Base-by-base conservation (phyloP, 1,140 invertebrate genomes). In the Bradynema listronoti region DNA sequence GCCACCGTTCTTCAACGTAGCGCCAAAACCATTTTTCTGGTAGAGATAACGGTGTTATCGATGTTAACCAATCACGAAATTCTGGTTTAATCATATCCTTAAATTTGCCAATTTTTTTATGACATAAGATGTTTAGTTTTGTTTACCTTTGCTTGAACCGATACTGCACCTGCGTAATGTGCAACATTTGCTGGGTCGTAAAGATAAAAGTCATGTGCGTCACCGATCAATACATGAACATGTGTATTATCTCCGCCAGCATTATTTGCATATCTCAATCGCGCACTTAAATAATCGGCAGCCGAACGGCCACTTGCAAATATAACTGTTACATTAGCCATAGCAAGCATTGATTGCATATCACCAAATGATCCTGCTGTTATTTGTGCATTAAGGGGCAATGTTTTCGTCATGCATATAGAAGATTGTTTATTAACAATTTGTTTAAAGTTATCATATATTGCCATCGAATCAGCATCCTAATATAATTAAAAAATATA, bases 11-110 rank as follows among this genome's bases (percentile, higher is more conserved):
- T 50, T 75, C 73, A 16, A 77, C 70, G 45, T 66, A 62, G 1
- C 60, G 51, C 73, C 73, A 77, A 43, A 59, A 75, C 74, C 74
- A 75, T 3, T 51, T 42, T 41, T 75, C 73, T 16, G 73, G 71
- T 30, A 75, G 56, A 9, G 65, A 60, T 6, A 74, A 53, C 7
- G 73, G 73, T 16, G 73, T 75, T 14, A 72, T 61, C n/a, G 53
- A 34, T 27, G 42, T 27, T 22, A 61, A 43, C 59, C 59, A 61
- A n/a, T 55, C 9, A 25, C 32, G 36, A 4, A 61, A 61, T 24
- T 61, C 59, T 58, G 30, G 4, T 19, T 22, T 34, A 14, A 41
- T 22, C n/a, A 61, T 4, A 45, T 61, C 59, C 58, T 60, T 6
- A 34, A 60, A 57, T 36, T 1, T 33, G 0, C 11, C 24, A 46